These are phyloP conservation scores for Ceratina calcarata DNA, from an alignment of 1,140 invertebrate genomes.

Conservation along the genomic window DNA sequence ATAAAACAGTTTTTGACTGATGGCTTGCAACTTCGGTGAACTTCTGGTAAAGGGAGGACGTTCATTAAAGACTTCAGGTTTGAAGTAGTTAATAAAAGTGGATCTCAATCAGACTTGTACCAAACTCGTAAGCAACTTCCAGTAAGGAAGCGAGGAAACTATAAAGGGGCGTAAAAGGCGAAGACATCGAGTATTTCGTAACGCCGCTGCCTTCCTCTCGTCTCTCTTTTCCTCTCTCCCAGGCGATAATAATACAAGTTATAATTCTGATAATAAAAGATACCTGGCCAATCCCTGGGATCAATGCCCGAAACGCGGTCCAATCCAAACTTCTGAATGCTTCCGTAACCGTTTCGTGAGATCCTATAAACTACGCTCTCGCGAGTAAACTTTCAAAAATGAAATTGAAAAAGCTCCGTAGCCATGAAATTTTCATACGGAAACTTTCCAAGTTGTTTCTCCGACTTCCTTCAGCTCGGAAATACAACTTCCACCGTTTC, in stretches of 20 bases:
- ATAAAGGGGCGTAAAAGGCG: neutral
- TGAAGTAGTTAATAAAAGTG: slow-evolving; percentile 26
- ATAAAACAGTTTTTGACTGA: neutral
- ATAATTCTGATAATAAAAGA: neutral
- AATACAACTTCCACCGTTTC: slow-evolving; percentile 1
- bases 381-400: neutral
- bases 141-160: neutral
- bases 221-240: no score
- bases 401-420: slow-evolving; percentile 18
- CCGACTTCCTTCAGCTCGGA: neutral
- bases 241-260: neutral
- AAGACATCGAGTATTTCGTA: neutral
- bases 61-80: slow-evolving; percentile 4
- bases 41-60: neutral
- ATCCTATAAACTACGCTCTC: neutral
- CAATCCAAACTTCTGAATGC: slow-evolving; percentile 15
- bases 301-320: neutral
- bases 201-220: neutral
- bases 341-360: neutral
- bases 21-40: neutral
- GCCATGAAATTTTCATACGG: slow-evolving; percentile 10
- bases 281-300: neutral
- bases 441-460: neutral
- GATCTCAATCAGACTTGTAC: neutral
- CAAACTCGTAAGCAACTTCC: neutral